Evolutionary conservation across 2,888 invertebrate genomes (phyloP).

Genomic region (Teleiodes luculella): DNA sequence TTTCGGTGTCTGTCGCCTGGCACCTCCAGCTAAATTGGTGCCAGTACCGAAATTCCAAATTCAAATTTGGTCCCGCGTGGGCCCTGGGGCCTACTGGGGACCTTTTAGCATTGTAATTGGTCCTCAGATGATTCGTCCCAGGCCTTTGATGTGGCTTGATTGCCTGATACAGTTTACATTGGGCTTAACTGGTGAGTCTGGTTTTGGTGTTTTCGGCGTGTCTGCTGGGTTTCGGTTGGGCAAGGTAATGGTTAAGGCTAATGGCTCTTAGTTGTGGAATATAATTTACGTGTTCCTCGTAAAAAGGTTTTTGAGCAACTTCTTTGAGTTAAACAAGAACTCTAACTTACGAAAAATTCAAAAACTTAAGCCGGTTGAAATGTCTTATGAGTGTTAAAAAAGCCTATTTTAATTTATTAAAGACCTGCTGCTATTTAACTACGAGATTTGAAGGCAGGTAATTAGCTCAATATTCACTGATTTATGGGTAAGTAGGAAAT

Average conservation of each 20-base stretch:
- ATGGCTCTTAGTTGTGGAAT: too few species aligned
- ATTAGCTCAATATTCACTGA: too few species aligned
- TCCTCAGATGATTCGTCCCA: constrained; percentile 58
- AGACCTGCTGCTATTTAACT: too few species aligned
- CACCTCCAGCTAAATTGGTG: constrained; percentile 74
- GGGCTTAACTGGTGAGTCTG: constrained; percentile 26
- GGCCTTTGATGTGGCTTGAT: constrained; percentile 68
- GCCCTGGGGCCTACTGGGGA: constrained; percentile 58
- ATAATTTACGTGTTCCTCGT: too few species aligned
- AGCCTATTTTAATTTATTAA: too few species aligned
- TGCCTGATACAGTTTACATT: constrained; percentile 34
- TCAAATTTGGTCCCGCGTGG: constrained; percentile 67
- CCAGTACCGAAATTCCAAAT: constrained; percentile 73
- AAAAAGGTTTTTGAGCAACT: too few species aligned
- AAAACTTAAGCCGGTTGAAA: too few species aligned
- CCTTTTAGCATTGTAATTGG: constrained; percentile 71
- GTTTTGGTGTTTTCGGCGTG: constrained; percentile 27
- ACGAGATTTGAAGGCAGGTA: too few species aligned
- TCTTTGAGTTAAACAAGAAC: too few species aligned
- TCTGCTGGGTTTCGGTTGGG: constrained; percentile 30
- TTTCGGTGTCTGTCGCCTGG: constrained; percentile 68
- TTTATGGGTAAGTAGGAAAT: too few species aligned
- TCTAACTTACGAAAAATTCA: too few species aligned
- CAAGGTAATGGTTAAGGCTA: constrained; percentile 34
- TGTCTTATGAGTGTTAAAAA: too few species aligned